Conservation (phyloP, 92 coral and sea anemone species). For the Siderastrea siderea region DNA sequence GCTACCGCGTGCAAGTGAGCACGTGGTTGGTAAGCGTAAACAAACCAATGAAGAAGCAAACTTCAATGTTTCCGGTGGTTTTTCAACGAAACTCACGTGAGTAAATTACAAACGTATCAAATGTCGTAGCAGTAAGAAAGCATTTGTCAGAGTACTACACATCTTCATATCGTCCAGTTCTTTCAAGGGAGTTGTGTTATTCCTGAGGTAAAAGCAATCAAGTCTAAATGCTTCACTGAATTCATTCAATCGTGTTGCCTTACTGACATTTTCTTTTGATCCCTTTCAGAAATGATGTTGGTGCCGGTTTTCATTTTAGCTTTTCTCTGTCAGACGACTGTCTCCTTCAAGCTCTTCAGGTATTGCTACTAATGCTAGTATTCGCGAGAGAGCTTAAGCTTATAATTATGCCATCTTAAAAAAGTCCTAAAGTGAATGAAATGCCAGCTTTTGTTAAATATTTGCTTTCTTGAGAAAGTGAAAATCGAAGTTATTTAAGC, state of each 20-base stretch:
- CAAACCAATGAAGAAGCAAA: not conserved
- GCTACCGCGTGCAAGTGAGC: not conserved
- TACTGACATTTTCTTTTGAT: not conserved
- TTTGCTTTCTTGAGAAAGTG: no score
- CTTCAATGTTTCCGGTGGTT: not conserved
- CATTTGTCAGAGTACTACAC: no score
- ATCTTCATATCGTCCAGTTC: not conserved
- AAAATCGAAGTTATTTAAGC: no score
- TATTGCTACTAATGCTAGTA: not conserved
- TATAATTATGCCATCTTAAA: no score
- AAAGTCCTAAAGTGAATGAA: no score
- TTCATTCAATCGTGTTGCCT: no score
- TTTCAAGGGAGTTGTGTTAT: not conserved
- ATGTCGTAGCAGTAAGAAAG: not conserved
- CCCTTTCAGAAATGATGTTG: not conserved
- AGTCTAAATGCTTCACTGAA: no score
- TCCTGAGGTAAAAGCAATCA: not conserved
- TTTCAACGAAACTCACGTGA: constrained; percentile 22
- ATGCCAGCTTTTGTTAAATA: no score
- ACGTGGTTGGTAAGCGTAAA: constrained; percentile 35
- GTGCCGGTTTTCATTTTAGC: constrained; percentile 14
- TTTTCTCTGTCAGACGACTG: constrained; percentile 4
- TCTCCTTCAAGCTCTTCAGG: constrained; percentile 19
- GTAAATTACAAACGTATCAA: not conserved
- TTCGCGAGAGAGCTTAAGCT: not conserved